Evolutionary conservation across 2,888 invertebrate species (phyloP), one percentile per base, ranked within the genome.

Genomic region (Catocala sponsa): DNA sequence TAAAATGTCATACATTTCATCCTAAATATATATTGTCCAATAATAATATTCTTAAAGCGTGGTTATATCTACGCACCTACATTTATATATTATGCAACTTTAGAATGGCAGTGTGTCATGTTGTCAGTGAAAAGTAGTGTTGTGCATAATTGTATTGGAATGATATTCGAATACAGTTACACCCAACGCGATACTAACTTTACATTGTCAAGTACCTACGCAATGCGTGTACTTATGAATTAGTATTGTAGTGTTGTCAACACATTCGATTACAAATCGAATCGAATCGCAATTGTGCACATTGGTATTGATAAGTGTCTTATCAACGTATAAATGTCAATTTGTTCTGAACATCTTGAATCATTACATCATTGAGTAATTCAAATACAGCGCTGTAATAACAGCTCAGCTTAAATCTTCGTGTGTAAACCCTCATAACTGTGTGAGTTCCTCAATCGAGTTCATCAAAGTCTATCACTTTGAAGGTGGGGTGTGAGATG

Each of bases 401-500:
- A 15, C n/a, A 54, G 42, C 32, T 7, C 6, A 51, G 60, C 51
- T 63, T 47, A 56, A 55, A 63, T 57, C 25, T 53, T 43, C 13
- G 56, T 11, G 54, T 62, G 54, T 41, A 58, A 69, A 52, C 60
- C 68, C 54, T 57, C 49, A 55, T 58, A 47, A 58, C 15, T 61
- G 62, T 25, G n/a, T 48, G 58, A 64, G 44, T n/a, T 13, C 10
- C 77, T 92, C 90, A 94, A 82, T 94, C 92, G 67, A 92, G 86
- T 74, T 91, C 92, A 60, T 94, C 92, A 53, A 89, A 91, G 71
- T 92, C 86, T 48, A 94, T 82, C 56, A 94, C 87, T 76, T 85
- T 82, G 82, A 92, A 93, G 5, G 91, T 90, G 64, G 86, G 78
- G 76, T 83, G 80, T 41, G 79, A 74, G 25, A 74, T 44, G 35